Evolutionary conservation across 2,888 invertebrate species (phyloP), one percentile per base, ranked within the genome.

Genomic region (Pemphredon lugubris): DNA sequence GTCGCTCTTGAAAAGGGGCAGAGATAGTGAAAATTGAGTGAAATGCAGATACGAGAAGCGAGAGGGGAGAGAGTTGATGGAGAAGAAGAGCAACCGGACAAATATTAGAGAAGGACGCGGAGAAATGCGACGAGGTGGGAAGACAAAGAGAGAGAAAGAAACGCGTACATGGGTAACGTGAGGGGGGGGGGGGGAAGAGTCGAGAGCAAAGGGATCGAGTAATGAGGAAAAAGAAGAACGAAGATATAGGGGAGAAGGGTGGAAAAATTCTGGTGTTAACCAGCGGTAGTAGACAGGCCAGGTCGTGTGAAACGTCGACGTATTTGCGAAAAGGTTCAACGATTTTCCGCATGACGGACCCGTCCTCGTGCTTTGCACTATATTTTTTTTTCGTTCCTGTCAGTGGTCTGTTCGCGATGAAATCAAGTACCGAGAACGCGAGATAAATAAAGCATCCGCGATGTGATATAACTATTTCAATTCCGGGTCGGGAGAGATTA

Each of bases 371-470:
- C 13, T 48, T 69, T 64, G 39, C n/a, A 16, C 13, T n/a, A 20
- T 2, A 5, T 23, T 20, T 63, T 76, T 45, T 42, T 20, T 13
- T 30, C 44, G 30, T 14, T n/a, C n/a, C n/a, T n/a, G n/a, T n/a
- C n/a, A n/a, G 14, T 20, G 13, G 40, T 57, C 47, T 55, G 55
- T 48, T 37, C 61, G 30, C 54, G 54, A 51, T 26, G 47, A 26
- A 44, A 75, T 75, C 64, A 75, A 75, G 50, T 40, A 11, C 20
- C 44, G 26, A 11, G 44, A 37, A 5, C 6, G 13, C 23, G 30
- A 14, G 47, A 69, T 57, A 69, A 60, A 44, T 48, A 54, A 68
- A 58, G 23, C 44, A 42, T 21, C 9, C 58, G 21, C 40, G 21
- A 9, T 40, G 14, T 26, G 13, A 13, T 16, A 2, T 9, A 30